Evolutionary conservation across 2,113 vertebrate genomes (phyloP).

Genomic region (Octodon degus): DNA sequence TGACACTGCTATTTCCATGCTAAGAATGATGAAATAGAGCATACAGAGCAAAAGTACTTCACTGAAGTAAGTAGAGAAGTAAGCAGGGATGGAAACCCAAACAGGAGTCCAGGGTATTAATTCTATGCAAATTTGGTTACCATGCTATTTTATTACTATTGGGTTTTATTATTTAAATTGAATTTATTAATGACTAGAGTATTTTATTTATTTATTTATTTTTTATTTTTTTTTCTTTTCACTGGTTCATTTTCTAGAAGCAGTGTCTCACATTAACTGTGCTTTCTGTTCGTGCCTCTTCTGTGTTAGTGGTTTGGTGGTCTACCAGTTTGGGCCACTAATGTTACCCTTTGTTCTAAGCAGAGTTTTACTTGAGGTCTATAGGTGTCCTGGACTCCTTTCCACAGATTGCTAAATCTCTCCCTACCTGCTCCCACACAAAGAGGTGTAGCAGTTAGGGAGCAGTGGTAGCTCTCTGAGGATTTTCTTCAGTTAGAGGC

Average conservation of each 20-base stretch:
- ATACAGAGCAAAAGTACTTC: slow-evolving; percentile 7
- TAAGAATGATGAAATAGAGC: slow-evolving; percentile 13
- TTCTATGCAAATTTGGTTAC: not conserved
- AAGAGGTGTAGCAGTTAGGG: not conserved
- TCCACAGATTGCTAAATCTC: not conserved
- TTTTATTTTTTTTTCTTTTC: not conserved
- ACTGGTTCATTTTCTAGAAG: not conserved
- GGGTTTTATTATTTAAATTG: too few relatives aligned
- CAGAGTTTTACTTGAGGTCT: not conserved
- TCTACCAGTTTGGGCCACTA: slow-evolving; percentile 1
- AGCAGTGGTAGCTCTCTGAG: not conserved
- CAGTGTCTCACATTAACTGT: not conserved
- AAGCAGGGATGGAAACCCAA: not conserved
- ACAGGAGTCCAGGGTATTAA: not conserved
- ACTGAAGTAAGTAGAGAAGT: not conserved
- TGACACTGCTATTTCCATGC: not conserved
- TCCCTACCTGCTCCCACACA: not conserved
- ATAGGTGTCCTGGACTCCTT: not conserved
- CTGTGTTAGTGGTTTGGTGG: not conserved
- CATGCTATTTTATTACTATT: too few relatives aligned
- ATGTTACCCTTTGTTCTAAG: not conserved
- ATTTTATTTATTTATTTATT: not conserved
- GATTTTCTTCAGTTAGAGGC: not conserved
- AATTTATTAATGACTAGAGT: too few relatives aligned
- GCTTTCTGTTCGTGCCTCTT: not conserved